Conservation (phyloP, 2,797 vertebrate species). For the Diceros bicornis region DNA sequence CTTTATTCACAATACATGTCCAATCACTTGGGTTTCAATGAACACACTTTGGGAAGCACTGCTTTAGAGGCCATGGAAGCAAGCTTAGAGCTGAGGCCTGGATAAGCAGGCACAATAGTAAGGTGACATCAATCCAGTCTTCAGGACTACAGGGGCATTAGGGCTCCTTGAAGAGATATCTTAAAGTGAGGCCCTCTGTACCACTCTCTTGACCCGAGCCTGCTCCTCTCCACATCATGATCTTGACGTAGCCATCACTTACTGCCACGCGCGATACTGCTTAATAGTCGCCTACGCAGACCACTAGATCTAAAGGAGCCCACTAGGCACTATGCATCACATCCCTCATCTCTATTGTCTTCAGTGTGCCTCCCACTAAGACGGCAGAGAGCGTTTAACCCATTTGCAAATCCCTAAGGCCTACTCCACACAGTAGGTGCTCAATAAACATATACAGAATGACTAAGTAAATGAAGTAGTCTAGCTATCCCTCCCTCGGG, state of each 20-base stretch:
- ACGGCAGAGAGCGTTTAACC: neutral
- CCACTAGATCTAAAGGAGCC: neutral
- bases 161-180: neutral
- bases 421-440: neutral
- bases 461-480: neutral
- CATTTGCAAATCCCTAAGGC: too few relatives aligned
- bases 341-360: neutral
- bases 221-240: neutral
- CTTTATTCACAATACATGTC: neutral
- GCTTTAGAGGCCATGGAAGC: neutral
- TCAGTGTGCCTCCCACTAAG: neutral
- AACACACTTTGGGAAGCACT: neutral
- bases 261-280: neutral
- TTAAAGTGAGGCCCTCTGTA: neutral
- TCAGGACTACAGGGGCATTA: neutral
- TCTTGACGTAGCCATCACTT: neutral
- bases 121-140: too few relatives aligned
- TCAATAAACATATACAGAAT: neutral
- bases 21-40: neutral
- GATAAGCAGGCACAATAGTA: neutral
- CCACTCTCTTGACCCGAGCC: neutral
- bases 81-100: neutral
- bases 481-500: neutral
- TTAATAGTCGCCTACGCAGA: neutral
- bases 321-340: neutral